These are phyloP conservation scores for Oncorhynchus gorbuscha DNA, from an alignment of 2,113 vertebrate species.

Conservation along the genomic window DNA sequence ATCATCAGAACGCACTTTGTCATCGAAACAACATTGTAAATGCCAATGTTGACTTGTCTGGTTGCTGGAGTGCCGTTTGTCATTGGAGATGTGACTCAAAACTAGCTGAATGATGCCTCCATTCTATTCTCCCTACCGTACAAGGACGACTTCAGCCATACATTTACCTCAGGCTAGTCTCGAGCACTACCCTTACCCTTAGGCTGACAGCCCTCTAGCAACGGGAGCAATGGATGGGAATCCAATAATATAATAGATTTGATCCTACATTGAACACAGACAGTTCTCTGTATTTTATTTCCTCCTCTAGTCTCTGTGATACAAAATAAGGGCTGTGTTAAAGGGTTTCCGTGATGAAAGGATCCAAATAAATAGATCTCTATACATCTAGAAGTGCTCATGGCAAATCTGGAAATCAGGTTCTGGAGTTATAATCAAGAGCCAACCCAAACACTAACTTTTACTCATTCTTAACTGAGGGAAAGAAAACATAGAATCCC, in stretches of 20 bases:
- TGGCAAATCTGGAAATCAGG: conserved; percentile 37
- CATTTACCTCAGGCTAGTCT: conserved; percentile 71
- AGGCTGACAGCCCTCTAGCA: conserved; percentile 68
- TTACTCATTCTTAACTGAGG: conserved; percentile 31
- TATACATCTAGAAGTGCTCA: conserved; percentile 45
- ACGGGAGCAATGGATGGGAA: conserved; percentile 34
- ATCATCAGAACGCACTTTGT: conserved; percentile 47
- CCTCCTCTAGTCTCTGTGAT: conserved; percentile 60
- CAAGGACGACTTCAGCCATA: conserved; percentile 54
- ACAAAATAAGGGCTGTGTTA: conserved; percentile 62
- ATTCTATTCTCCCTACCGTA: conserved; percentile 56
- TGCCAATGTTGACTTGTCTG: conserved; percentile 59
- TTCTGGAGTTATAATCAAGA: conserved; percentile 46
- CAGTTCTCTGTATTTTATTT: conserved; percentile 63
- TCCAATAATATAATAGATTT: conserved; percentile 76
- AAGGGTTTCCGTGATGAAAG: conserved; percentile 68
- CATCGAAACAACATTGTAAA: conserved; percentile 54
- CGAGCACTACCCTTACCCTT: conserved; percentile 69
- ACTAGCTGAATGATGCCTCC: conserved; percentile 61
- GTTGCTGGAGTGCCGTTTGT: conserved; percentile 55
- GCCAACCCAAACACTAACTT: conserved; percentile 53
- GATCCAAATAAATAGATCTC: conserved; percentile 45
- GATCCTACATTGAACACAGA: conserved; percentile 58
- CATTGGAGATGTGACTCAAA: conserved; percentile 59
- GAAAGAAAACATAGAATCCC: no score